Base-by-base conservation (phyloP, 2,888 invertebrate genomes). In the Sericinus montela region DNA sequence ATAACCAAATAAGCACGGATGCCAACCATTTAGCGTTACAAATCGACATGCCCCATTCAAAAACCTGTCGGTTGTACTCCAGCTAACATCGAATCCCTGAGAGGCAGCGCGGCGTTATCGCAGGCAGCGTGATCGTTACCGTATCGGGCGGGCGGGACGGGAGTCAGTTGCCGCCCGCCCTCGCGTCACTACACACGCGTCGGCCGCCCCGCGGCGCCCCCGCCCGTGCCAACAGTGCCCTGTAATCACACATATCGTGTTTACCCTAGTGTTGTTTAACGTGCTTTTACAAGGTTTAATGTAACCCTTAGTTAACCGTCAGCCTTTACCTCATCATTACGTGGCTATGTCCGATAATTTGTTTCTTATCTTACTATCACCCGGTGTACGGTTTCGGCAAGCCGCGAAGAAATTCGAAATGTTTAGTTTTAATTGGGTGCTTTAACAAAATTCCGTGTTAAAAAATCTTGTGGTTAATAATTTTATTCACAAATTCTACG, bases 191-290 rank as follows among this genome's bases (percentile, higher is more conserved):
- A 52, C 45, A 51, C 59, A 57, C 59, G 62, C 59, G 49, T 45
- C 49, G 40, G 38, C 52, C 51, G 51, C 56, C 43, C 41, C 25
- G n/a, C 32, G 51, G 35, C 44, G 44, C 9, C 30, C 11, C 19
- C 47, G 47, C 44, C 30, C 49, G 58, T 32, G 53, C 60, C 59
- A 53, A 25, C 8, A 32, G 77, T 75, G 76, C 80, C 82, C 82
- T 66, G 72, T 64, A 71, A 65, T 62, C 63, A 77, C 71, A 86
- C 85, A 86, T 86, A 85, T 85, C 85, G 84, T 55, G 58, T 60
- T 60, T 55, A 53, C 50, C 48, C 39, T 54, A 54, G 59, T 62
- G 32, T 32, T 32, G 32, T 32, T 32, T 11, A 32, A 11, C 32
- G 32, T 32, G 61, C 60, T 59, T 58, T 58, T 59, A 56, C 36